Evolutionary conservation across 2,888 invertebrate species (phyloP), one percentile per base, ranked within the genome.

Genomic region (Noctua pronuba): DNA sequence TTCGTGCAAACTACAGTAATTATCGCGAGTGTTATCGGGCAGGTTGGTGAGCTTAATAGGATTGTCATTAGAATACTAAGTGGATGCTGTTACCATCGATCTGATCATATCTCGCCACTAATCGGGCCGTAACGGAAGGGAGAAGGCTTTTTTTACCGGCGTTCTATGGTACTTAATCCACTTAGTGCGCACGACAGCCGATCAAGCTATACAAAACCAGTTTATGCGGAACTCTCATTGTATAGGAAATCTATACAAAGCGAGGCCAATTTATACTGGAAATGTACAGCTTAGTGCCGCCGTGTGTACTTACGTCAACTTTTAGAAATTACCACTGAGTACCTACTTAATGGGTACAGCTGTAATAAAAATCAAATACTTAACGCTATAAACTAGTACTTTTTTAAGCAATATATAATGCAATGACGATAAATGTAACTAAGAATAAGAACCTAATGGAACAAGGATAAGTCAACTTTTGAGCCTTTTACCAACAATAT

Each of bases 11-110:
- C 41, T 70, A 38, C 66, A 16, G 41, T 38, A 35, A 65, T 67
- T 70, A 49, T n/a, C 28, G 65, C 6, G 28, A 7, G 44, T 49
- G 60, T 84, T 84, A 82, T 80, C 60, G 58, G 28, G 3, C 35
- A 44, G 70, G 70, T 70, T 58, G 46, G 52, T 62, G 38, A 78
- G 55, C 60, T 69, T 28, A 68, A 64, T 74, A 80, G 62, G 49
- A 24, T 68, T 71, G 52, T 66, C 78, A 78, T 86, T 83, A 75
- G 86, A 84, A 83, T 76, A 44, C 49, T 58, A 79, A 83, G 74
- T 41, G 69, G 77, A 60, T 73, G 58, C 67, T 84, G 72, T 69
- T 44, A 75, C 60, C 28, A 62, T 75, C 21, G 65, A 55, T 55
- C 55, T 69, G 75, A 84, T 75, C 55, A 49, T 75, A 65, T 65